Percentiles rank a stretch among this genome's conserved stretches.
Evolutionary conservation across 2,113 vertebrate genomes (phyloP).

Genomic region (Meles meles): DNA sequence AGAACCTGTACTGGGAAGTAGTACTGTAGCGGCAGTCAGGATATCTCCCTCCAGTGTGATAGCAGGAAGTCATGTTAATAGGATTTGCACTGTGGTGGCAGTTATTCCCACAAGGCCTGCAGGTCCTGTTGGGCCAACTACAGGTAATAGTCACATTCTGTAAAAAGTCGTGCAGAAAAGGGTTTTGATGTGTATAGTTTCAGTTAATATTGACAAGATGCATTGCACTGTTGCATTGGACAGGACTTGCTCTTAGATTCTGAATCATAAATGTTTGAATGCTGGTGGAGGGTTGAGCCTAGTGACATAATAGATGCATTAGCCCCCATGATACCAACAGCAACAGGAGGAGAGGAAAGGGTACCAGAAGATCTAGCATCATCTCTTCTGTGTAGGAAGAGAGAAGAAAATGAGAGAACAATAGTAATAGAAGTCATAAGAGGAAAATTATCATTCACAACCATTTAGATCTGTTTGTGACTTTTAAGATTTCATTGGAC

Average conservation of each 20-base stretch:
- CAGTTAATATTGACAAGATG: background rate
- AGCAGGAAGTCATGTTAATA: background rate
- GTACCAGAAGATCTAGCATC: background rate
- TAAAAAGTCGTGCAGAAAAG: constrained; percentile 50
- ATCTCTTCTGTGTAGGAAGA: constrained; percentile 45
- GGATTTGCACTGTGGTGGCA: constrained; percentile 25
- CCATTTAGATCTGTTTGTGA: background rate
- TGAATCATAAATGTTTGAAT: constrained; percentile 59
- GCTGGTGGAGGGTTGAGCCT: background rate
- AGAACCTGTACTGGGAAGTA: background rate
- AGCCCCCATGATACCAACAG: constrained; percentile 13
- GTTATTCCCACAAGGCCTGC: background rate
- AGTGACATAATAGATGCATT: background rate
- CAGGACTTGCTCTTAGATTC: constrained; percentile 10
- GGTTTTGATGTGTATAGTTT: constrained; percentile 44
- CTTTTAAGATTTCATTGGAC: background rate
- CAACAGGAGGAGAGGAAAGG: background rate
- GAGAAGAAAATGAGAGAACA: background rate
- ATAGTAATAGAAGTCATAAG: background rate
- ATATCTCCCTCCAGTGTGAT: background rate
- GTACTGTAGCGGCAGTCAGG: background rate
- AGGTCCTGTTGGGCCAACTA: background rate
- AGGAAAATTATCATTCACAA: too few relatives aligned
- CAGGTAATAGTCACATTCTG: background rate
- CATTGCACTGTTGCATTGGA: constrained; percentile 24